Base-by-base conservation (phyloP, 2,797 vertebrate species). In the Eleutherodactylus coqui region DNA sequence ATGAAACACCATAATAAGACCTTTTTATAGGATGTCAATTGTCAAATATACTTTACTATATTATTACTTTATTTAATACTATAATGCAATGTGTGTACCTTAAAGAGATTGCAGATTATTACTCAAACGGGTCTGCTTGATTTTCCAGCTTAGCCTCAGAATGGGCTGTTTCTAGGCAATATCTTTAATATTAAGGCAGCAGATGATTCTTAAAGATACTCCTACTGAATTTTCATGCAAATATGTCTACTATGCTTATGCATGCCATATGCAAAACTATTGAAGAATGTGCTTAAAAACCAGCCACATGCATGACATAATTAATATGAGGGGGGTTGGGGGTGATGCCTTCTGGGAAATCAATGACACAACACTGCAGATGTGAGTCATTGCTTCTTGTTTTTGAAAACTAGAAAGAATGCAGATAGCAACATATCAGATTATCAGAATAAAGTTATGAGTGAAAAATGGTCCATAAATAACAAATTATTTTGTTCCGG, bases 151-250 rank as follows among this genome's bases (percentile, higher is more conserved):
- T 7, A 36, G 32, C 32, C 32, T 67, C 55, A 58, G 16, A 36
- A 34, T 34, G 10, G 32, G 16, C 62, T 34, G 14, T 67, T 6
- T 27, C 1, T 69, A 9, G 32, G 69, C 7, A 41, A 72, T 72
- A 21, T 72, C 9, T 43, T 72, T 43, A 72, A n/a, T n/a, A 70
- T 24, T 67, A 34, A 29, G 41, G 27, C 45, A 47, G 43, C 19
- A 27, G 6, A 64, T 13, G 27, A 80, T 47, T 80, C 7, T 34
- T 2, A 67, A 24, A 34, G 38, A 29, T 79, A 10, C 4, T 32
- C 1, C 16, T 80, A 70, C 45, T 70, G 32, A 38, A 53, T 53
- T 70, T 53, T 16, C 79, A 82, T 82, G 79, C 79, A 82, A 51
- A 38, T 82, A 69, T 2, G 32, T 53, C 19, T 41, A n/a, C 36